Evolutionary conservation across 2,797 vertebrate species (phyloP).

Genomic region (Percopsis omiscomaycus): DNA sequence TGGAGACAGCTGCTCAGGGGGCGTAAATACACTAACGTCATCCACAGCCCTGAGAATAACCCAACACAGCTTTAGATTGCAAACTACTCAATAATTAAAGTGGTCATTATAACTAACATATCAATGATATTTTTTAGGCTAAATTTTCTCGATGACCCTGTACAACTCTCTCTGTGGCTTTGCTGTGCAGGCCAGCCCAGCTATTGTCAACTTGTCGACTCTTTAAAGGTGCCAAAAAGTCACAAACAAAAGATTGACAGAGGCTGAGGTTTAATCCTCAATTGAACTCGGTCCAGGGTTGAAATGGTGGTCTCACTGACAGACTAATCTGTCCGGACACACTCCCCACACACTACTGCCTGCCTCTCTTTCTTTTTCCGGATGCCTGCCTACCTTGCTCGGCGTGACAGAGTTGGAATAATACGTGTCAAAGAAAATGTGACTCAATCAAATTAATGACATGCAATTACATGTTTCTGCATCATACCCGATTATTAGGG

Average conservation of each 20-base stretch:
- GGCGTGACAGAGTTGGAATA: slow-evolving; percentile 12
- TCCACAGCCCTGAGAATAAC: slow-evolving; percentile 46
- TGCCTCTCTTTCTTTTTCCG: slow-evolving; percentile 28
- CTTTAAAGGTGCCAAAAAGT: slow-evolving; percentile 52
- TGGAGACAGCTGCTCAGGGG: slow-evolving; percentile 17
- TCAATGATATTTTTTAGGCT: slow-evolving; percentile 5
- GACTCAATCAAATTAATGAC: neutral
- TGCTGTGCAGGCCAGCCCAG: slow-evolving; percentile 6
- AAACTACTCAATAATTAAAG: slow-evolving; percentile 18
- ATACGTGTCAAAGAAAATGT: neutral
- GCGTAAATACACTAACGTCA: slow-evolving; percentile 44
- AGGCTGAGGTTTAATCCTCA: slow-evolving; percentile 67
- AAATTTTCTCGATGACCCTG: neutral
- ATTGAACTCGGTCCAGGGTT: slow-evolving; percentile 68
- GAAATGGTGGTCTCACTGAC: slow-evolving; percentile 44
- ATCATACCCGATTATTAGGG: no score
- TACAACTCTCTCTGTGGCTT: slow-evolving; percentile 8
- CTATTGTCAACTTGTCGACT: slow-evolving; percentile 28
- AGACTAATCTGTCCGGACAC: slow-evolving; percentile 52
- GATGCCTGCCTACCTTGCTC: slow-evolving; percentile 36
- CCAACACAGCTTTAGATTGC: slow-evolving; percentile 29
- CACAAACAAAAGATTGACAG: slow-evolving; percentile 59
- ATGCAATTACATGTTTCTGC: no score
- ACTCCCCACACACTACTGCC: slow-evolving; percentile 19
- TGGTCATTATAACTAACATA: slow-evolving; percentile 12